Conservation (phyloP, 2,888 invertebrate genomes). For the Eupsilia transversa region DNA sequence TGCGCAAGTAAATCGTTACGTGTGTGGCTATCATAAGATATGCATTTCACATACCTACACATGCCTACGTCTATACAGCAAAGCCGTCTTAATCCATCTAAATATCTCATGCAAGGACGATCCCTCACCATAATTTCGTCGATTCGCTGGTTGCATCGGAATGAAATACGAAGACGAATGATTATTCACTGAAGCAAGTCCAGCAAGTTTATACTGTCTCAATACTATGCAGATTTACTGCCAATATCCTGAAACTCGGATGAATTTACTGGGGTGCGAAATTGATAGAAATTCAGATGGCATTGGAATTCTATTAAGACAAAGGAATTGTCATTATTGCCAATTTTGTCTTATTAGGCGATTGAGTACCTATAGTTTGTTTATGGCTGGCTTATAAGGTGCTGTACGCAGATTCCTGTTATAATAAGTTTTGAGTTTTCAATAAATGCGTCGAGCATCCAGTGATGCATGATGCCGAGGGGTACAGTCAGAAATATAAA, state of each 20-base stretch:
- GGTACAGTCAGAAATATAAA: too few relatives aligned
- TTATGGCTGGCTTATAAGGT: too few relatives aligned
- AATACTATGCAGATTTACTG: slow-evolving; percentile 18
- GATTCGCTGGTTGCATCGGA: background rate
- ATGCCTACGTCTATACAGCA: background rate
- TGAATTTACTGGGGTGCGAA: slow-evolving; percentile 23
- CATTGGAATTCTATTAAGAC: background rate
- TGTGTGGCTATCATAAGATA: too few relatives aligned
- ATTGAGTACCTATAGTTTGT: too few relatives aligned
- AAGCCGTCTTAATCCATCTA: background rate
- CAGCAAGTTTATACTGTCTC: background rate
- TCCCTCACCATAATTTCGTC: slow-evolving; percentile 8
- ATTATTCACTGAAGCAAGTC: slow-evolving; percentile 27
- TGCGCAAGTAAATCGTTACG: too few relatives aligned
- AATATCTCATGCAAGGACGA: background rate
- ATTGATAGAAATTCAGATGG: slow-evolving; percentile 7
- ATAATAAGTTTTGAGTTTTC: too few relatives aligned
- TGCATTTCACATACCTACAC: background rate
- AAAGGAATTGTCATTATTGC: background rate
- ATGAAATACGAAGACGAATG: slow-evolving; percentile 31
- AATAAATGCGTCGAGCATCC: too few relatives aligned
- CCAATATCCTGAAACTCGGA: background rate
- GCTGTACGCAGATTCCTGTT: too few relatives aligned
- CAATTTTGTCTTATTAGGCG: too few relatives aligned
- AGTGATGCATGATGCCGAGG: too few relatives aligned